Base-by-base conservation (phyloP, 1,140 invertebrate species). In the Polypedilum vanderplanki region DNA sequence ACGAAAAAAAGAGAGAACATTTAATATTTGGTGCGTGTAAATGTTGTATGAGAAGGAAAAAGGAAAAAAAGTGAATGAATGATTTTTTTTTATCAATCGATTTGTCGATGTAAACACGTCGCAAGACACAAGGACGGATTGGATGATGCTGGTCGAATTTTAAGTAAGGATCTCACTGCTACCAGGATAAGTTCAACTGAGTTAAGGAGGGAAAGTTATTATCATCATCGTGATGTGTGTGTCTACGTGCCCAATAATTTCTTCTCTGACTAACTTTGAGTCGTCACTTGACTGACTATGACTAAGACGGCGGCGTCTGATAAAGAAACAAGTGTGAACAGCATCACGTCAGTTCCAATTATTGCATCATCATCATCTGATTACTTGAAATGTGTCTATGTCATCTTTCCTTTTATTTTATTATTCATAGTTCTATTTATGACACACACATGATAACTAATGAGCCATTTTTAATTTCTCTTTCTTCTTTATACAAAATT, bases 41-140 rank as follows among this genome's bases (percentile, higher is more conserved):
- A 57, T 57, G 46, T 15, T 46, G 46, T 57, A 12, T n/a, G 8
- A 12, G 46, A 12, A 33, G n/a, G n/a, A n/a, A n/a, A n/a, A n/a
- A n/a, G n/a, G n/a, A n/a, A n/a, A n/a, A n/a, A 57, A n/a, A 57
- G 46, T 57, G 12, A 57, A 4, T 46, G 41, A 46, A 12, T 46
- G 12, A n/a, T 17, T 7, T 67, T 67, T n/a, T n/a, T 67, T 67
- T 70, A 70, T 70, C 65, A 70, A 70, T 70, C 65, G 65, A 70
- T 70, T 70, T 70, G 46, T 70, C 65, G 20, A 70, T 70, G 65
- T 18, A 70, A 70, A 70, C 65, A 70, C 65, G 65, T 70, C 65
- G 65, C 65, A 70, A 20, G 65, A 18, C 18, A 18, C 65, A 70
- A 20, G 65, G 65, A 70, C 65, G 65, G 65, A 70, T 70, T 70